Conservation (phyloP, 1,140 invertebrate species). For the Ericerus pela region DNA sequence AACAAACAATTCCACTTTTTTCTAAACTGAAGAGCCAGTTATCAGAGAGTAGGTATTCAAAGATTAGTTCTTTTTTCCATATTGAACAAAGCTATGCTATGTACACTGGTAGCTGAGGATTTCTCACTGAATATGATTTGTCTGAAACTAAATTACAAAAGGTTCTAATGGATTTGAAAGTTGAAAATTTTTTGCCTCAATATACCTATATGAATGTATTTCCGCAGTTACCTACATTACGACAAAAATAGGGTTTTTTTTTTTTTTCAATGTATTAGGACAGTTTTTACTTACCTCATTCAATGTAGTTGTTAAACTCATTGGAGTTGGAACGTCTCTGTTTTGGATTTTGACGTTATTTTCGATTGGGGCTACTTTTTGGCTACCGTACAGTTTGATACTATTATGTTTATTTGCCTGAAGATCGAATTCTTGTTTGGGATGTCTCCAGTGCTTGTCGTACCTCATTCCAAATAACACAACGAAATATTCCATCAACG, state of each 20-base stretch:
- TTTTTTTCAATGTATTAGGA: too few relatives aligned
- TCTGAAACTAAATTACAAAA: too few relatives aligned
- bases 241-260: too few relatives aligned
- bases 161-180: too few relatives aligned
- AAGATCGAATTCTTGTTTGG: conserved; percentile 32
- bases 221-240: too few relatives aligned
- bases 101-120: too few relatives aligned
- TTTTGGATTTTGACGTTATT: background rate
- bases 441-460: conserved; percentile 41
- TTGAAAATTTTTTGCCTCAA: too few relatives aligned
- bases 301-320: background rate
- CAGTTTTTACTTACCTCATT: conserved; percentile 1
- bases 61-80: too few relatives aligned
- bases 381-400: background rate
- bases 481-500: conserved; percentile 54
- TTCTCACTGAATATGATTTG: too few relatives aligned
- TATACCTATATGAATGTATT: too few relatives aligned
- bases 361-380: background rate
- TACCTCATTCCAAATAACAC: conserved; percentile 45
- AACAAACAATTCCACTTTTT: background rate
- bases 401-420: background rate
- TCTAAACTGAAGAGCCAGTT: background rate
- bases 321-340: conserved; percentile 1
- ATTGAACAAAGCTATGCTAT: too few relatives aligned
- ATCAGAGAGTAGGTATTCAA: too few relatives aligned